These are phyloP conservation scores for Acanthurus leucopareius DNA, from an alignment of 2,797 vertebrate genomes.

Conservation along the genomic window DNA sequence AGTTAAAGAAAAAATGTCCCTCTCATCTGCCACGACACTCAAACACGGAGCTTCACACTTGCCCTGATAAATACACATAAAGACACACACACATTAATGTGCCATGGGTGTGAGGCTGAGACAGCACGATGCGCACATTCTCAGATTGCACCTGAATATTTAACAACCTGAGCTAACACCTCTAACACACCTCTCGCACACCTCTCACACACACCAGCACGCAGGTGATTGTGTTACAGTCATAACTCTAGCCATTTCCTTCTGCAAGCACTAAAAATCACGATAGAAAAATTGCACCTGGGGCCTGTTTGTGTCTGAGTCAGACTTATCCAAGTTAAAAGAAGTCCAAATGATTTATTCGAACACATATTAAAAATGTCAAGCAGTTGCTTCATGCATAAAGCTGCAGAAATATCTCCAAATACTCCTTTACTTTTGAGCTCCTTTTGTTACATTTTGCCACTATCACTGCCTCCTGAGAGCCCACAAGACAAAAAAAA, in stretches of 20 bases:
- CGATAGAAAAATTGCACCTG: slow-evolving; percentile 4
- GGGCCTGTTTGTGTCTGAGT: slow-evolving; percentile 2
- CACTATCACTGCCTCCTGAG: neutral
- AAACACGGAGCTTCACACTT: neutral
- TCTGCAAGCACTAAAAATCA: neutral
- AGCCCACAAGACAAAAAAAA: neutral
- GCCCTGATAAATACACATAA: neutral
- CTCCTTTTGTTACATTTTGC: neutral
- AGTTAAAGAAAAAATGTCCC: neutral
- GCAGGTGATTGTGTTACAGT: slow-evolving; percentile 61
- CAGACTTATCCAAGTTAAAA: neutral
- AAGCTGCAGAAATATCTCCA: slow-evolving; percentile 1
- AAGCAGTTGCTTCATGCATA: neutral
- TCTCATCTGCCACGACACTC: neutral
- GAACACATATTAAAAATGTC: neutral
- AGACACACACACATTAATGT: neutral
- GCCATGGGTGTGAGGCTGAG: slow-evolving; percentile 56
- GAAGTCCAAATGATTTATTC: slow-evolving; percentile 10
- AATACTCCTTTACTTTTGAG: neutral
- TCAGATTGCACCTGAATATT: slow-evolving; percentile 80
- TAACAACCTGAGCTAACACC: slow-evolving; percentile 60
- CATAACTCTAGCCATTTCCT: slow-evolving; percentile 20
- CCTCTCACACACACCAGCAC: slow-evolving; percentile 20
- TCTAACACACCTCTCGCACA: too few species aligned
- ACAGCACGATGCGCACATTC: slow-evolving; percentile 22